Conservation (phyloP, 92 coral and sea anemone species). For the Actinernus sp. region DNA sequence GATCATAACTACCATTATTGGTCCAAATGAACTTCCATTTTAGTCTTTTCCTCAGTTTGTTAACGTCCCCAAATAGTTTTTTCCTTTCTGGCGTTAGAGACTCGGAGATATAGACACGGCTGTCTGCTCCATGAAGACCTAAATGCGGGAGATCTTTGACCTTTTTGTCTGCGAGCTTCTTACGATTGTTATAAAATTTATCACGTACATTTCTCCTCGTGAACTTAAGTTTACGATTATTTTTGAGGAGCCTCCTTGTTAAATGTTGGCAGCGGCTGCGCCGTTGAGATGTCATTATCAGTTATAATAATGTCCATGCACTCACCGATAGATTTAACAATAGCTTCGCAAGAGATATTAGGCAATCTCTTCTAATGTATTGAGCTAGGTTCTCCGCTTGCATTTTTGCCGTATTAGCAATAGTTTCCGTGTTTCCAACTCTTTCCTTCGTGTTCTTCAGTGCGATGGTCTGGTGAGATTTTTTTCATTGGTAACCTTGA, state of each 20-base stretch:
- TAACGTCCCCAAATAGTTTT: constrained; percentile 23
- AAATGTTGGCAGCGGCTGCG: constrained; percentile 33
- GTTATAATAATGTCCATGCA: constrained; percentile 6
- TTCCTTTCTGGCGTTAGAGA: constrained; percentile 28
- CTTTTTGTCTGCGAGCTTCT: constrained; percentile 22
- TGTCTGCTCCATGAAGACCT: too few species aligned
- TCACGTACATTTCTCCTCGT: constrained; percentile 30
- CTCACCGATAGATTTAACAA: constrained; percentile 11
- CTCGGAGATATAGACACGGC: constrained; percentile 31
- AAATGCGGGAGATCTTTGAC: too few species aligned
- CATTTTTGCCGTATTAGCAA: too few species aligned
- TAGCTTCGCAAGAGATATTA: constrained; percentile 19
- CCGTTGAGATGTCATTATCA: constrained; percentile 8
- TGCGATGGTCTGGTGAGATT: too few species aligned
- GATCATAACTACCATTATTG: constrained; percentile 40
- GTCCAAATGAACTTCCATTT: constrained; percentile 53
- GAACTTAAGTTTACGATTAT: too few species aligned
- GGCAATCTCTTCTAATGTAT: constrained; percentile 36
- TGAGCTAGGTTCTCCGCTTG: constrained; percentile 51
- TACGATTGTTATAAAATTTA: constrained; percentile 20
- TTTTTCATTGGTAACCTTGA: too few species aligned
- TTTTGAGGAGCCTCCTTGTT: constrained; percentile 11
- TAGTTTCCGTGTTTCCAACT: too few species aligned
- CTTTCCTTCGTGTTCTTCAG: too few species aligned
- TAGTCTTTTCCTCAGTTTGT: constrained; percentile 3